Base-by-base conservation (phyloP, 1,140 invertebrate species). In the Habropoda laboriosa region DNA sequence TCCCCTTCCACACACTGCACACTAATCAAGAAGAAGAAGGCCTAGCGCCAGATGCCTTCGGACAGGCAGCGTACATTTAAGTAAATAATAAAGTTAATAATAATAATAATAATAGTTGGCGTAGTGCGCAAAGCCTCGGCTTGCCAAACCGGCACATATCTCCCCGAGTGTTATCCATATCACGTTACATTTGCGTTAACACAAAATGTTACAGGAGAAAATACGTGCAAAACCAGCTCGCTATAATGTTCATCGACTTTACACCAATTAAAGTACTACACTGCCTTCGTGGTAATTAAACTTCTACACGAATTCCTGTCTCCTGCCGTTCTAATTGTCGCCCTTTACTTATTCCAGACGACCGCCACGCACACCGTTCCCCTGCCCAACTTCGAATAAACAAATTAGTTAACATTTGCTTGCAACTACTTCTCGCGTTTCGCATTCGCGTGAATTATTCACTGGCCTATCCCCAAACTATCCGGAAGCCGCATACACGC, bases 331-430 rank as follows among this genome's bases (percentile, higher is more conserved):
- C 16, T n/a, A 64, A 30, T 45, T 45, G n/a, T 7, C 2, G 2
- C 5, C 27, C 27, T 18, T 21, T 30, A 30, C 13, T 45, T 66
- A 24, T 40, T 38, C 27, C 7, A 1, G 21, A 35, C 30, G 12
- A 45, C 63, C 18, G 30, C 18, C 8, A 8, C 40, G 16, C 12
- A 27, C 21, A n/a, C 32, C 13, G 7, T 32, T n/a, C 21, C 1
- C 21, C 7, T n/a, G 16, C 24, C n/a, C 30, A 30, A 30, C 63
- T 30, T 32, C 38, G 21, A 30, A 21, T 16, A 24, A 45, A 47
- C 18, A 45, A 66, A 30, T 47, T 66, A 66, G 40, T 18, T 66
- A 66, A 66, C 45, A 24, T 13, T n/a, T 30, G 63, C 63, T 8
- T 12, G 63, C 12, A 66, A 45, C 40, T 66, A 21, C 18, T 5